Evolutionary conservation across 2,113 vertebrate species (phyloP).

Genomic region (Alaudala cheleensis): DNA sequence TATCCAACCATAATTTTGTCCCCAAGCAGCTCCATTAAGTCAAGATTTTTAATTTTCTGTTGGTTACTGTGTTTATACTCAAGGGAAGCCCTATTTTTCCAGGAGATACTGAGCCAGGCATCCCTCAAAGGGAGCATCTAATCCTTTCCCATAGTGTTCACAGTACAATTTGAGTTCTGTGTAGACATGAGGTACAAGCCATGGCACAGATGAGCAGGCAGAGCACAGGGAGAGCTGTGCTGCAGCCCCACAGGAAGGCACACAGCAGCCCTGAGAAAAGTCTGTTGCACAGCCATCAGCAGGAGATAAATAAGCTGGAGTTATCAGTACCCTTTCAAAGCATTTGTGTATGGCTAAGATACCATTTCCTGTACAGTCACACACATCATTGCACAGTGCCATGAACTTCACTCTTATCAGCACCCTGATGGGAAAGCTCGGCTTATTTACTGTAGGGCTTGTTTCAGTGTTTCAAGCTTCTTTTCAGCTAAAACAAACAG

Average conservation of each 20-base stretch:
- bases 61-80: neutral
- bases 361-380: slow-evolving; percentile 22
- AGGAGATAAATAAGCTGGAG: neutral
- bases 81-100: neutral
- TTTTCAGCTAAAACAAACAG: slow-evolving; percentile 47
- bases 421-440: neutral
- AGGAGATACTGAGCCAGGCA: neutral
- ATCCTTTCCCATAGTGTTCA: neutral
- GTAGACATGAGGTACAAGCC: neutral
- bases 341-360: slow-evolving; percentile 3
- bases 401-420: slow-evolving; percentile 40
- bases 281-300: neutral
- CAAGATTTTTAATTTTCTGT: neutral
- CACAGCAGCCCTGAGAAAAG: neutral
- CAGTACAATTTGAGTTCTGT: neutral
- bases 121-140: neutral
- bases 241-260: neutral
- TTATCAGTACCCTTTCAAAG: slow-evolving; percentile 17
- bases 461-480: neutral
- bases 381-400: slow-evolving; percentile 8
- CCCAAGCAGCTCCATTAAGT: neutral
- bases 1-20: neutral
- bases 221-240: neutral
- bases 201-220: fast-evolving
- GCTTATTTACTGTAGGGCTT: slow-evolving; percentile 22